Conservation (phyloP, 2,797 vertebrate genomes). For the Manis pentadactyla region DNA sequence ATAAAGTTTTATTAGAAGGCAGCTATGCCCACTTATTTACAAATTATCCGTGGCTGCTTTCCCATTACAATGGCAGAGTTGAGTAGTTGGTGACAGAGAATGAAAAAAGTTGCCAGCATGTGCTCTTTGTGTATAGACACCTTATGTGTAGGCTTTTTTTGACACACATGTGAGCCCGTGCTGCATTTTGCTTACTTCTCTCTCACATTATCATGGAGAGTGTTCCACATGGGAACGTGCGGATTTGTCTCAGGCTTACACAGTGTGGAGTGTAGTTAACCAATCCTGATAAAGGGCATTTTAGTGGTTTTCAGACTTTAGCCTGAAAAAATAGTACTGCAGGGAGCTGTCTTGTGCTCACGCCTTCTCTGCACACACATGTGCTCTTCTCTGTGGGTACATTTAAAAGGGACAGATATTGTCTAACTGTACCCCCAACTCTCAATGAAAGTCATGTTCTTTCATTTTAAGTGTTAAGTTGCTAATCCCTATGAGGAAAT, state of each 20-base stretch:
- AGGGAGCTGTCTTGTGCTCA: neutral
- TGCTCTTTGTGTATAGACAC: neutral
- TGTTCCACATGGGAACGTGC: neutral
- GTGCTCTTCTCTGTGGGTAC: neutral
- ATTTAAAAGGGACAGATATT: neutral
- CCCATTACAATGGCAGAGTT: neutral
- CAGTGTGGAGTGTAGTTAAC: neutral
- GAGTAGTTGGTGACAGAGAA: neutral
- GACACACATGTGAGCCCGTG: neutral
- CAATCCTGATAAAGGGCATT: neutral
- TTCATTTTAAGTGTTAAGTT: neutral
- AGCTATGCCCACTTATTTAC: neutral
- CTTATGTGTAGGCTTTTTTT: neutral
- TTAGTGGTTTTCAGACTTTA: neutral
- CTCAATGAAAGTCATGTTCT: neutral
- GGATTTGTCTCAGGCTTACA: neutral
- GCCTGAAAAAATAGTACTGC: neutral
- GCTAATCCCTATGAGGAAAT: neutral
- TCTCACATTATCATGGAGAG: neutral
- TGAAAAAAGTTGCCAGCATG: neutral
- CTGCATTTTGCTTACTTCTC: neutral
- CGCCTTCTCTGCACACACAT: neutral
- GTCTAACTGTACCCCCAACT: neutral
- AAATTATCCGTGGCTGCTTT: neutral
- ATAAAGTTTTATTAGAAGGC: constrained; percentile 23